Percentiles rank a stretch among this genome's conserved stretches.
phyloP scores from a whole-genome alignment of 2,888 invertebrate species.

The Drosophila kambysellisi region DNA sequence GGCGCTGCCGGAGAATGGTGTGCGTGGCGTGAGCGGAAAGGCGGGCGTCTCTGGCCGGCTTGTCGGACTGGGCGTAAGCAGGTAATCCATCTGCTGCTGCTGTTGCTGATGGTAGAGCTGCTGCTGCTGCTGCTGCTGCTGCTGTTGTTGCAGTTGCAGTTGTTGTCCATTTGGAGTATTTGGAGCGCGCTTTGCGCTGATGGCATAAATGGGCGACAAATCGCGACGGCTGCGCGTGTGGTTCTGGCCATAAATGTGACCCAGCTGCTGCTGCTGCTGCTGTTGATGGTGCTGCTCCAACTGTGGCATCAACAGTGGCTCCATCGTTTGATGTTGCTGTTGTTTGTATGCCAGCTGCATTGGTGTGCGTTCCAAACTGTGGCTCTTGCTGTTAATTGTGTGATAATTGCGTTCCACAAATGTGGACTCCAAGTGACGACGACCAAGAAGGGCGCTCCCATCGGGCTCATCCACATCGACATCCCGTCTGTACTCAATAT shows the following conservation, averaged over 20 bases:
- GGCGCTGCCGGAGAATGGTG: conserved; percentile 87
- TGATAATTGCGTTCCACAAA: conserved; percentile 85
- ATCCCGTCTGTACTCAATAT: conserved; percentile 37
- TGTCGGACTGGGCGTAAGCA: conserved; percentile 72
- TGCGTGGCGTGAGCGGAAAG: conserved; percentile 96
- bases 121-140: conserved; percentile 48
- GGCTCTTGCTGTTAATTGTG: conserved; percentile 79
- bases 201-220: conserved; percentile 82
- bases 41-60: conserved; percentile 95
- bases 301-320: not conserved
- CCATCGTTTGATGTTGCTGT: conserved; percentile 15
- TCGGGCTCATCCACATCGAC: conserved; percentile 73
- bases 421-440: conserved; percentile 58
- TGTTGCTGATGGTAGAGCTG: conserved; percentile 46
- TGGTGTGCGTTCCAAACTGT: conserved; percentile 48
- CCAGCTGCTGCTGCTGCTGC: conserved; percentile 23
- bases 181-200: conserved; percentile 76
- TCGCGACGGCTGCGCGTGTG: conserved; percentile 73
- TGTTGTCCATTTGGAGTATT: conserved; percentile 63
- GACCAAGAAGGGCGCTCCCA: conserved; percentile 39
- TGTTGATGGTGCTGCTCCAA: conserved; percentile 27
- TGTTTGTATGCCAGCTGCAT: conserved; percentile 59
- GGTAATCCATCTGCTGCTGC: conserved; percentile 54
- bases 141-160: conserved; percentile 37
- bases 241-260: conserved; percentile 74